Base-by-base conservation (phyloP, 2,113 vertebrate genomes). In the Buteo buteo region DNA sequence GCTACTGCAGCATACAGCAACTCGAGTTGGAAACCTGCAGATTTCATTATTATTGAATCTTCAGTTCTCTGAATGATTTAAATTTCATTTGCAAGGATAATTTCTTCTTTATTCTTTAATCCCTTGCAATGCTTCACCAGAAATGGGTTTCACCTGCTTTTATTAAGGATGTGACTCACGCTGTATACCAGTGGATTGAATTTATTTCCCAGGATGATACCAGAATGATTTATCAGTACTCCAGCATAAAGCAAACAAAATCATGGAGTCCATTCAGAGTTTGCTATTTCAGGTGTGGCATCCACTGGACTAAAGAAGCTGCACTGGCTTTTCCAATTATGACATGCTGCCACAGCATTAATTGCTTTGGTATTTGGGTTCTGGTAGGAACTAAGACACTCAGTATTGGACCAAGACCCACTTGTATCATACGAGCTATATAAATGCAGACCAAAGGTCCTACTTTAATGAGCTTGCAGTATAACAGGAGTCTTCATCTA, bases 401-500 rank as follows among this genome's bases (percentile, higher is more conserved):
- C 19, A 10, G 20, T n/a, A 6, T 0, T 42, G 50, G 26, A 47
- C 38, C 45, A 72, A 45, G 19, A 50, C 7, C 15, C 8, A 4
- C 17, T 47, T 52, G 21, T 28, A 12, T 11, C 2, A 0, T 18
- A 31, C 24, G 17, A 38, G 6, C 22, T 45, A 0, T 9, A 13
- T 22, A 38, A 81, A 54, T 3, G 1, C 15, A 13, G 13, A 42
- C 9, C 55, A 62, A 36, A 84, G 25, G 34, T 83, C 55, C 18
- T 66, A 8, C 6, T 52, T 36, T 28, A 44, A 2, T 6, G 10
- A 78, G 13, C 22, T 28, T 70, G 28, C 40, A 34, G 34, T 5
- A 1, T n/a, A 50, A 29, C n/a, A 18, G 15, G 44, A 26, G 29
- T 15, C 45, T 69, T 52, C 59, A 29, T 42, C 22, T n/a, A 12